These are phyloP conservation scores for Agrochola lychnidis DNA, from an alignment of 2,888 invertebrate genomes.

Conservation along the genomic window DNA sequence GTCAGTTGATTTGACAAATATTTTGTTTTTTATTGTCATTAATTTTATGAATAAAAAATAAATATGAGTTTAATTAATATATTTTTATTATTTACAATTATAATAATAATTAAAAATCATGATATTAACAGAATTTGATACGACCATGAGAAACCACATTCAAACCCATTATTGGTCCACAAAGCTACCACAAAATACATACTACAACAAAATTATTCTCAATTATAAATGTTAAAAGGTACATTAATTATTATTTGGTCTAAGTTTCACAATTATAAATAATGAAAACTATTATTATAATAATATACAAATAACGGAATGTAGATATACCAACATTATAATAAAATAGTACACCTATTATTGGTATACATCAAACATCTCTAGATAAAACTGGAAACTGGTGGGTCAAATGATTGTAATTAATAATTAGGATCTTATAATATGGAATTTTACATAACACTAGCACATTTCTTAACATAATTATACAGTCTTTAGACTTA, in stretches of 20 bases:
- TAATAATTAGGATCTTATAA: constrained; percentile 77
- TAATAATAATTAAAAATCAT: constrained; percentile 82
- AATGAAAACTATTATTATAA: constrained; percentile 87
- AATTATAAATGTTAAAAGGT: constrained; percentile 89
- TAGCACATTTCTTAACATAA: constrained; percentile 87
- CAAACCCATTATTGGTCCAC: constrained; percentile 89
- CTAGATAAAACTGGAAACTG: constrained; percentile 90
- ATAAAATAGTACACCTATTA: constrained; percentile 82
- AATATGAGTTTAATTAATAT: constrained; percentile 83
- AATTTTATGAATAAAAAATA: constrained; percentile 66
- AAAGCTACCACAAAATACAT: constrained; percentile 88
- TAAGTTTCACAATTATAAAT: constrained; percentile 90
- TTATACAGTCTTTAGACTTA: constrained; percentile 91
- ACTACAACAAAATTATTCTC: constrained; percentile 84
- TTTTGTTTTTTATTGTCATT: background rate
- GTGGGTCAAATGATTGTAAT: constrained; percentile 88
- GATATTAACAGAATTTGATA: constrained; percentile 88
- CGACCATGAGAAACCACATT: constrained; percentile 85
- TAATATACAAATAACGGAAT: constrained; percentile 90
- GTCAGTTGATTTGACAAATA: constrained; percentile 48
- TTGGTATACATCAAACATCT: constrained; percentile 87
- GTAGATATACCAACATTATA: constrained; percentile 87
- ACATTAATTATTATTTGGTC: constrained; percentile 91
- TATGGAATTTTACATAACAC: constrained; percentile 89
- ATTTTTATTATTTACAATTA: constrained; percentile 90